phyloP scores from a whole-genome alignment of 1,140 invertebrate genomes.

The Penaeus chinensis region DNA sequence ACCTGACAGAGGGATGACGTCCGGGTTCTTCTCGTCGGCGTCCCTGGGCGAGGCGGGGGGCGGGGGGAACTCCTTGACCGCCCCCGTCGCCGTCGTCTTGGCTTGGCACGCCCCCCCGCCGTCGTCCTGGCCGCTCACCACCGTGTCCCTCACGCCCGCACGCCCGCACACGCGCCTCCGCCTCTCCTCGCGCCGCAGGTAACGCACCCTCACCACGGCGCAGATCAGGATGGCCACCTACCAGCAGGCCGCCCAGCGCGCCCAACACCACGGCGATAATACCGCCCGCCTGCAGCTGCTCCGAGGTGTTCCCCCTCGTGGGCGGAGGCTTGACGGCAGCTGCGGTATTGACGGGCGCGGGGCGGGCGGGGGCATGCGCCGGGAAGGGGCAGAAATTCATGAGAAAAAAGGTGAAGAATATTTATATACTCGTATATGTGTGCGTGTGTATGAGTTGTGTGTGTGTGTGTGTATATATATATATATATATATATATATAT shows the following conservation, averaged over 20 bases:
- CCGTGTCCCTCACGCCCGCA: background rate
- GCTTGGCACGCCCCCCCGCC: background rate
- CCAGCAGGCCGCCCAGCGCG: conserved; percentile 17
- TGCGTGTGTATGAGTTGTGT: too few species aligned
- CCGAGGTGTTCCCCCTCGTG: background rate
- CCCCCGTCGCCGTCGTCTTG: conserved; percentile 16
- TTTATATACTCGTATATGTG: too few species aligned
- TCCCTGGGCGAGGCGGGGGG: conserved; percentile 9
- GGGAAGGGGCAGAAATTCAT: background rate
- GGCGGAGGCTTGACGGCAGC: conserved; percentile 35
- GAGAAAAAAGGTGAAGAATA: too few species aligned
- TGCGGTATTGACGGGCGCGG: background rate
- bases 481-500: too few species aligned
- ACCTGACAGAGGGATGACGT: conserved; percentile 36
- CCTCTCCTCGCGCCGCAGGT: background rate
- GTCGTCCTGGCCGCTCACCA: conserved; percentile 1
- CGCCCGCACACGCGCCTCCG: background rate
- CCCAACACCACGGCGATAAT: conserved; percentile 31
- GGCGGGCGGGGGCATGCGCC: background rate
- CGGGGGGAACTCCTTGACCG: background rate
- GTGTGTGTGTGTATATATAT: too few species aligned
- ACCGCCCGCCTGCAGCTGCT: background rate
- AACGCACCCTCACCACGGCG: conserved; percentile 8
- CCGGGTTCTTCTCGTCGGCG: conserved; percentile 34
- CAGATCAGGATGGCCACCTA: conserved; percentile 23